Evolutionary conservation across 2,113 vertebrate genomes (phyloP), one percentile per base, ranked within the genome.

Genomic region (Psilopsiagon aymara): DNA sequence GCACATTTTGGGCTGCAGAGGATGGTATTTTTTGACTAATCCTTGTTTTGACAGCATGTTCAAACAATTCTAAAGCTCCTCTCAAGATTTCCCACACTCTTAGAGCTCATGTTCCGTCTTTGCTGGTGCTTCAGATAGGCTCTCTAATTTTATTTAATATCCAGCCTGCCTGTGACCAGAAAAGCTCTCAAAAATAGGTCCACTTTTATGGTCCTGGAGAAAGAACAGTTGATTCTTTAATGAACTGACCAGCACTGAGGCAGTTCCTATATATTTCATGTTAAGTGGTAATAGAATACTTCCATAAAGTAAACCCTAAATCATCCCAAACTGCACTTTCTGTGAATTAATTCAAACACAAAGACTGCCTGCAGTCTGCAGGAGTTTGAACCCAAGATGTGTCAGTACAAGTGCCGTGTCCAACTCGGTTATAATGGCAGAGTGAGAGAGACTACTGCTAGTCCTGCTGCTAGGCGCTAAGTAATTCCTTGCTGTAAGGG

Each of bases 91-190:
- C 19, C 39, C 31, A 31, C n/a, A 47, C 21, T 68, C 27, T 69
- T 57, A 86, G 37, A 10, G 47, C 33, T 83, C 79, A 46, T 0
- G 0, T 81, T 92, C 13, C 44, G 17, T 86, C 35, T 76, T 90
- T 80, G n/a, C 67, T 89, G 57, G 17, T 46, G 41, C 66, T 78
- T 88, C 17, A 29, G 76, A 47, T 59, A 17, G 51, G 27, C 37
- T 78, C 27, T 85, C 57, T 46, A 66, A 46, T 91, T 94, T 46
- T 7, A 67, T 91, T 95, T 94, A 91, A 71, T 94, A 82, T 52
- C 76, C 47, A 88, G 33, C 17, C 59, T 79, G 18, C 44, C 10
- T 20, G 9, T 87, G 55, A 78, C 35, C 66, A 84, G 47, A 84
- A 86, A 92, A 68, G n/a, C 79, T 89, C 64, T 88, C 15, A 25